Percentiles rank a stretch among this genome's conserved stretches.
These are phyloP conservation scores for Atopsyche davidsoni DNA, from an alignment of 1,140 invertebrate species.

Conservation along the genomic window DNA sequence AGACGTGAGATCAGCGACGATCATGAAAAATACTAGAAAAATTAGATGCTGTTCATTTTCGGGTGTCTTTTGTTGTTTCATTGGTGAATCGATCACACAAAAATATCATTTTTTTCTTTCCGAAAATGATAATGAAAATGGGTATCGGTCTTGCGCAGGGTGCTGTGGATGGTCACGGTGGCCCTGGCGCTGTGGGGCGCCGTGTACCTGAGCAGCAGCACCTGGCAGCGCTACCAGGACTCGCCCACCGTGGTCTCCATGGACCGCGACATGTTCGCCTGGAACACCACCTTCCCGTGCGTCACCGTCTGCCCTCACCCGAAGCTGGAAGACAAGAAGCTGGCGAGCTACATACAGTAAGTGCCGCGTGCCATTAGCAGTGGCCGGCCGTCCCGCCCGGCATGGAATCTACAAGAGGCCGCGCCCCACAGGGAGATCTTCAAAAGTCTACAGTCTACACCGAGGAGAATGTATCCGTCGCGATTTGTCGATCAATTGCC, in stretches of 20 bases:
- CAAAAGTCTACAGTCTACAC: too few relatives aligned
- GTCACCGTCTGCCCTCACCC: constrained; percentile 50
- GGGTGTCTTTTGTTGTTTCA: too few relatives aligned
- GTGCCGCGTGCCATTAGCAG: too few relatives aligned
- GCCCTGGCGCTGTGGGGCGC: constrained; percentile 37
- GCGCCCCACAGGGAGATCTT: too few relatives aligned
- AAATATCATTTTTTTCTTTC: not conserved
- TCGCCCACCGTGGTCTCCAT: constrained; percentile 60
- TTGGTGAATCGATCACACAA: not conserved
- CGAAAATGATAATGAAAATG: not conserved
- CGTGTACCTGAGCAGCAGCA: constrained; percentile 49
- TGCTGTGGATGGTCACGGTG: constrained; percentile 37
- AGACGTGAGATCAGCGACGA: constrained; percentile 35
- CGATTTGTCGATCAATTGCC: too few relatives aligned
- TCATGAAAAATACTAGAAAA: too few relatives aligned
- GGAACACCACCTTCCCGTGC: constrained; percentile 64
- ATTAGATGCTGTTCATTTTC: too few relatives aligned
- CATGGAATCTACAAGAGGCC: too few relatives aligned
- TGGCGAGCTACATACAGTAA: constrained; percentile 46
- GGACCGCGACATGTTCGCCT: constrained; percentile 63
- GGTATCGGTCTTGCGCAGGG: too few relatives aligned
- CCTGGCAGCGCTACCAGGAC: constrained; percentile 58
- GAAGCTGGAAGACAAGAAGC: constrained; percentile 46
- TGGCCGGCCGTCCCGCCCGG: too few relatives aligned
- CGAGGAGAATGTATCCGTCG: too few relatives aligned